Conservation (phyloP, 2,888 invertebrate species). For the Erynnis tages region DNA sequence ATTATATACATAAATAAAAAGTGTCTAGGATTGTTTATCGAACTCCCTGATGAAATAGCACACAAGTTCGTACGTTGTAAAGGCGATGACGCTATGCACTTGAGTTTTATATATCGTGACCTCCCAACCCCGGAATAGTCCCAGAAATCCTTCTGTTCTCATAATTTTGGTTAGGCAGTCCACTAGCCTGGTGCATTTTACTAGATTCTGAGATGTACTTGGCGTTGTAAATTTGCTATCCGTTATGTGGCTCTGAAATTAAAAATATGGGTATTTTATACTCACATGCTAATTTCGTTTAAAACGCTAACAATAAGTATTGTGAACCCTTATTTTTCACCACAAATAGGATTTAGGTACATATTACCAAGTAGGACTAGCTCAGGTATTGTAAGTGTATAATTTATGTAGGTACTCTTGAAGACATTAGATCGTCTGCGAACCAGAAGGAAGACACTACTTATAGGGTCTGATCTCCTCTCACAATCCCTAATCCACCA, state of each 20-base stretch:
- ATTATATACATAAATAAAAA: too few species aligned
- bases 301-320: background rate
- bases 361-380: too few species aligned
- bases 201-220: constrained; percentile 45
- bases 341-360: too few species aligned
- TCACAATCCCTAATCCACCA: too few species aligned
- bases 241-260: constrained; percentile 55
- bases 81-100: constrained; percentile 55
- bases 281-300: background rate
- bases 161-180: constrained; percentile 49
- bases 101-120: constrained; percentile 64
- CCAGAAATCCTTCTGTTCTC: constrained; percentile 49
- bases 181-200: constrained; percentile 46
- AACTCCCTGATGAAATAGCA: constrained; percentile 50
- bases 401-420: too few species aligned
- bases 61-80: constrained; percentile 60
- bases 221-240: constrained; percentile 44
- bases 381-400: too few species aligned
- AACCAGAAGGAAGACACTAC: too few species aligned
- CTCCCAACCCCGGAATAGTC: constrained; percentile 58
- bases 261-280: background rate
- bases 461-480: too few species aligned
- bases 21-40: too few species aligned
- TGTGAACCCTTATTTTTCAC: too few species aligned
- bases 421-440: too few species aligned